Percentiles rank a stretch among this genome's conserved stretches.
These are phyloP conservation scores for Micropterix aruncella DNA, from an alignment of 2,888 invertebrate species.

Conservation along the genomic window DNA sequence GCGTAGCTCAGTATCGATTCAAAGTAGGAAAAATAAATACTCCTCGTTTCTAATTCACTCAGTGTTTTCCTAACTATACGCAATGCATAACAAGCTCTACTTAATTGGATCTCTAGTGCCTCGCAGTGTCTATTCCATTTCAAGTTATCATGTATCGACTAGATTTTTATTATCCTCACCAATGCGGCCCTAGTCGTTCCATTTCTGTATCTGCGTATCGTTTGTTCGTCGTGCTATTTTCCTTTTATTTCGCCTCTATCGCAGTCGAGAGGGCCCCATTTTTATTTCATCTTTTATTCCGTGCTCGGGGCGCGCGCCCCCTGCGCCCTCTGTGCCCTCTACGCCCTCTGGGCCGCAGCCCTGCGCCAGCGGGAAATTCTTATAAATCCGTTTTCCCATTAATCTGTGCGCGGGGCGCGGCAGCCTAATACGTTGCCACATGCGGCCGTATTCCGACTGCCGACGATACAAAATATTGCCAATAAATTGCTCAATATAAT, in stretches of 20 bases:
- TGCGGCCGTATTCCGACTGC: no score
- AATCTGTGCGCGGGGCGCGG: background rate
- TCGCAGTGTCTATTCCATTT: no score
- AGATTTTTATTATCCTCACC: conserved; percentile 9
- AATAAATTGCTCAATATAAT: background rate
- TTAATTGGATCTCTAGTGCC: no score
- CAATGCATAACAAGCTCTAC: no score
- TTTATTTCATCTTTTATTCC: conserved; percentile 6
- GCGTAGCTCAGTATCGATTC: no score
- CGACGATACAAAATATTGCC: background rate
- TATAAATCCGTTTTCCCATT: conserved; percentile 7
- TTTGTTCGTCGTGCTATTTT: background rate
- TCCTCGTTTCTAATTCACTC: no score
- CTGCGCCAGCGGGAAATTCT: conserved; percentile 6
- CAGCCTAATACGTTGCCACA: background rate
- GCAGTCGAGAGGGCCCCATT: conserved; percentile 8
- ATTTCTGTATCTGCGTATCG: conserved; percentile 13
- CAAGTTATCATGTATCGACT: no score
- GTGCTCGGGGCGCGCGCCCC: conserved; percentile 4
- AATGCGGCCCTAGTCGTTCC: conserved; percentile 14
- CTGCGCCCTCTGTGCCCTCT: conserved; percentile 3
- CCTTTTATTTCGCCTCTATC: conserved; percentile 14
- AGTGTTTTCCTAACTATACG: no score
- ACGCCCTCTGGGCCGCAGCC: conserved; percentile 5
- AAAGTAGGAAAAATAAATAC: no score